A percentile compares a stretch with the other conserved stretches of the same genome.
phyloP scores from a whole-genome alignment of 1,140 invertebrate species.

The Mylabris phalerata region DNA sequence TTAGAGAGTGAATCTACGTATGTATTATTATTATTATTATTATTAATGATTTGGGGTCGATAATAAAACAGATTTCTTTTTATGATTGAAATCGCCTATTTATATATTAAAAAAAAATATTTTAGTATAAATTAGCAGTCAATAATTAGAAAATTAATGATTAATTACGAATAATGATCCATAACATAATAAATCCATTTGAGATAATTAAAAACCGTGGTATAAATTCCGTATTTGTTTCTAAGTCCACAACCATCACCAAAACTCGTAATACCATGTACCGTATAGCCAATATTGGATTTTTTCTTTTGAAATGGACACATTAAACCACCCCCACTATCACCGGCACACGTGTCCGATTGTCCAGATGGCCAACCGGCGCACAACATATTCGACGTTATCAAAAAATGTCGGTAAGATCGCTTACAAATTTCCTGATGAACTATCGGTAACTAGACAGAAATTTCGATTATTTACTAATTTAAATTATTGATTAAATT shows the following conservation, averaged over 20 bases:
- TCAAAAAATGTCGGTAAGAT: conserved; percentile 69
- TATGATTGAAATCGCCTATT: no score
- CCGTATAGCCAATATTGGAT: conserved; percentile 52
- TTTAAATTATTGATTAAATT: background rate
- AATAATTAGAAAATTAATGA: no score
- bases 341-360: conserved; percentile 81
- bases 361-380: conserved; percentile 69
- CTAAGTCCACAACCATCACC: conserved; percentile 88
- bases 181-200: conserved; percentile 73
- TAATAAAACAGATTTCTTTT: no score
- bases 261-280: conserved; percentile 90
- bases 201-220: conserved; percentile 77
- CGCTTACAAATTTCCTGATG: conserved; percentile 67
- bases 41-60: no score
- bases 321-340: conserved; percentile 81
- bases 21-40: no score
- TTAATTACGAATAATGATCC: conserved; percentile 29
- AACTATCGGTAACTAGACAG: conserved; percentile 71
- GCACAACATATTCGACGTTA: conserved; percentile 86
- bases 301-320: conserved; percentile 44
- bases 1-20: no score
- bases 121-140: no score
- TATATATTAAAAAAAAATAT: no score
- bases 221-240: conserved; percentile 90
- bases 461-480: background rate